Percentiles rank a stretch among this genome's conserved stretches.
phyloP scores from a whole-genome alignment of 2,113 vertebrate genomes.

The Pygoscelis antarcticus region DNA sequence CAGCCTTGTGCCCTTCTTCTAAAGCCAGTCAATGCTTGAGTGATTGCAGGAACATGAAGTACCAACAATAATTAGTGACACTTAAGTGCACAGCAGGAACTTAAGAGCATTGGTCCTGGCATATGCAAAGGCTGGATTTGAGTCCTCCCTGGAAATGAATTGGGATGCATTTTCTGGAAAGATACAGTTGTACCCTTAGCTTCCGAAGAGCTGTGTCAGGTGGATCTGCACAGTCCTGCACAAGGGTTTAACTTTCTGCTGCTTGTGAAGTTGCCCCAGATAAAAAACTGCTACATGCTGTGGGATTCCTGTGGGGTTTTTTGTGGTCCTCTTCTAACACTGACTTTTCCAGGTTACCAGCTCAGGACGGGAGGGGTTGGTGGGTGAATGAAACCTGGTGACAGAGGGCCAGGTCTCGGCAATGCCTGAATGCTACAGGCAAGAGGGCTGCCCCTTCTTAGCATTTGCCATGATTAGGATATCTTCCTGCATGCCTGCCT shows the following conservation, averaged over 20 bases:
- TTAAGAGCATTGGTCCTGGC: background rate
- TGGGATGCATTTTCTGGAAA: background rate
- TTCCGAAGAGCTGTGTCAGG: background rate
- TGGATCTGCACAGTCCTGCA: background rate
- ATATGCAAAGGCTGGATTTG: background rate
- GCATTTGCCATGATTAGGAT: background rate
- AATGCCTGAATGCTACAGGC: background rate
- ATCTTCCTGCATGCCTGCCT: background rate
- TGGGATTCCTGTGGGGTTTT: background rate
- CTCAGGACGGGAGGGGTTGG: background rate
- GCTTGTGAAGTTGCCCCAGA: background rate
- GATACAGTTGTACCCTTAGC: background rate
- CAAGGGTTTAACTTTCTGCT: background rate
- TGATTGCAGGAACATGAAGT: background rate
- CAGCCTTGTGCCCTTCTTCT: background rate
- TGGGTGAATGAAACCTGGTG: background rate
- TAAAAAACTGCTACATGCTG: background rate
- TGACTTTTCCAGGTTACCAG: background rate
- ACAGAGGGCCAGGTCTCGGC: background rate
- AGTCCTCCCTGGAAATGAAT: background rate
- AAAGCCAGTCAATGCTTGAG: background rate
- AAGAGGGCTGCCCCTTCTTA: background rate
- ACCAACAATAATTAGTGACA: background rate
- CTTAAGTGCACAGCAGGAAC: background rate
- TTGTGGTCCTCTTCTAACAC: background rate